These are phyloP conservation scores for Therioaphis trifolii DNA, from an alignment of 2,888 invertebrate genomes.

Conservation along the genomic window DNA sequence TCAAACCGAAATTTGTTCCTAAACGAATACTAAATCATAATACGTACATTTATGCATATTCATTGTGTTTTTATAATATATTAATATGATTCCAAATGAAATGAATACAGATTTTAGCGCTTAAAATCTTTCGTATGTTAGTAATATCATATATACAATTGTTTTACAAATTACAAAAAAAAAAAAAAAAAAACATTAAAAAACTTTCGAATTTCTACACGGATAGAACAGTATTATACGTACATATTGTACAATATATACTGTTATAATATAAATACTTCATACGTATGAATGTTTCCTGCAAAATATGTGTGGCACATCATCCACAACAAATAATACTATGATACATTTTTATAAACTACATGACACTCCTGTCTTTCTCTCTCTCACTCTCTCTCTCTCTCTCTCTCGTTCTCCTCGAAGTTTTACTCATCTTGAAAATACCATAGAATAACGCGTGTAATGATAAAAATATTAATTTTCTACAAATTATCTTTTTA, in stretches of 20 bases:
- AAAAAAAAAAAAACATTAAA: neutral
- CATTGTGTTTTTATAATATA: too few relatives aligned
- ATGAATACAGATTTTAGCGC: too few relatives aligned
- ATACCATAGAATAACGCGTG: too few relatives aligned
- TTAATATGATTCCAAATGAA: too few relatives aligned
- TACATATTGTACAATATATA: neutral
- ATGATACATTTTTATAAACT: neutral
- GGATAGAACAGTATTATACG: neutral
- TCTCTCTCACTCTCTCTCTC: neutral
- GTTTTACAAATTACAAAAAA: neutral
- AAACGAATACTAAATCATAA: too few relatives aligned
- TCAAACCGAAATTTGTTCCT: too few relatives aligned
- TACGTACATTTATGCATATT: too few relatives aligned
- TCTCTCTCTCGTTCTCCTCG: too few relatives aligned
- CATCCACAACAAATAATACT: neutral
- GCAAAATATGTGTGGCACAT: neutral
- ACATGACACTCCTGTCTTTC: neutral
- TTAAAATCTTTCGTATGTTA: neutral
- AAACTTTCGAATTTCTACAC: neutral
- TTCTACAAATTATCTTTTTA: too few relatives aligned
- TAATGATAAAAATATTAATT: too few relatives aligned
- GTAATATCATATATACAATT: neutral
- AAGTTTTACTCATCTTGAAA: too few relatives aligned
- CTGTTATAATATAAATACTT: neutral
- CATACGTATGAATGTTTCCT: neutral